Conservation (phyloP, 2,113 vertebrate genomes). For the Muntiacus reevesi region DNA sequence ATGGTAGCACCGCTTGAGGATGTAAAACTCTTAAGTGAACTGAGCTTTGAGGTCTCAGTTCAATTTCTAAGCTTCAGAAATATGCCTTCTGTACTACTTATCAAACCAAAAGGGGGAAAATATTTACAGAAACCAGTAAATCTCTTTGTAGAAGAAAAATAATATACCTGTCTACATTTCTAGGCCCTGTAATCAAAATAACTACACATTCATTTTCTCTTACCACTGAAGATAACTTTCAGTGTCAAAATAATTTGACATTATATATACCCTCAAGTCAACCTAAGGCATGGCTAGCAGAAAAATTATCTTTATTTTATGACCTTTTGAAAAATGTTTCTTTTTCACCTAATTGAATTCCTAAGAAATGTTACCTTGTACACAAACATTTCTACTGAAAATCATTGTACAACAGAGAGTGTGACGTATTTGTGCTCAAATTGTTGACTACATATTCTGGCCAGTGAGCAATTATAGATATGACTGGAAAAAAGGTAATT, state of each 20-base stretch:
- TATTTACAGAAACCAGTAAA: constrained; percentile 28
- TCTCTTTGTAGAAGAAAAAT: background rate
- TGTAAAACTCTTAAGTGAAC: constrained; percentile 12
- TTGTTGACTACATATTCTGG: background rate
- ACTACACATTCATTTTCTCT: background rate
- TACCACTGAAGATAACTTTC: background rate
- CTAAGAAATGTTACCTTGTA: constrained; percentile 25
- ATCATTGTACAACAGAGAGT: background rate
- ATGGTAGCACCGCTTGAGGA: background rate
- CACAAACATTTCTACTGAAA: constrained; percentile 31
- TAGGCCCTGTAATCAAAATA: constrained; percentile 34
- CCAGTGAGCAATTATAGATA: background rate
- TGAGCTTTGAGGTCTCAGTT: constrained; percentile 47
- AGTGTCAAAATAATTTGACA: constrained; percentile 17
- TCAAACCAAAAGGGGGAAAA: constrained; percentile 35
- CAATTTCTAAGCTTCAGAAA: constrained; percentile 40
- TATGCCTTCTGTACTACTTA: constrained; percentile 25
- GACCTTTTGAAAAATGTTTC: constrained; percentile 21
- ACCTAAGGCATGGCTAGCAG: background rate
- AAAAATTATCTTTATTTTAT: constrained; percentile 22
- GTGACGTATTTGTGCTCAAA: background rate
- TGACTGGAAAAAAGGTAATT: constrained; percentile 34
- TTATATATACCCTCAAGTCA: background rate
- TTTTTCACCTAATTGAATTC: constrained; percentile 31
- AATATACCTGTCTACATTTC: background rate